Conservation (phyloP, 2,888 invertebrate genomes). For the Yponomeuta malinellus region DNA sequence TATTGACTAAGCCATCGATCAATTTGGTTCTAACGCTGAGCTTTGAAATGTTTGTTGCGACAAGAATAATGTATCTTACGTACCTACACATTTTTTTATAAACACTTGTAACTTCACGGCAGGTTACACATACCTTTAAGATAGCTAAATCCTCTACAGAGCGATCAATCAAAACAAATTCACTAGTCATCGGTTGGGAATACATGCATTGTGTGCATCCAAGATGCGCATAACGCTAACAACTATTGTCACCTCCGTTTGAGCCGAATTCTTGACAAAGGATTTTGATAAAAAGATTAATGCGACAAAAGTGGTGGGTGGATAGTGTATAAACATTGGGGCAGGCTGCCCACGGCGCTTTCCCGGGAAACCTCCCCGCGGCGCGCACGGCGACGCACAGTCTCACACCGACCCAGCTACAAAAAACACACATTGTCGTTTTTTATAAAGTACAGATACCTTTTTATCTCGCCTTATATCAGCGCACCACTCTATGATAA, state of each 20-base stretch:
- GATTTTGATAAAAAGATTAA: slow-evolving; percentile 51
- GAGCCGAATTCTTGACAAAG: slow-evolving; percentile 64
- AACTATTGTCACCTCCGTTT: slow-evolving; percentile 71
- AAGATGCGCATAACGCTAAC: slow-evolving; percentile 61
- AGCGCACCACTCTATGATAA: slow-evolving; percentile 59
- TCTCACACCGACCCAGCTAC: slow-evolving; percentile 59
- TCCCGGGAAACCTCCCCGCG: slow-evolving; percentile 72
- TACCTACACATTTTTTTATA: slow-evolving; percentile 10
- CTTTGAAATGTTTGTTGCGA: neutral
- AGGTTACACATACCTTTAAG: slow-evolving; percentile 49
- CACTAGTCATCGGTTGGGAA: slow-evolving; percentile 73
- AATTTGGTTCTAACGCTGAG: neutral
- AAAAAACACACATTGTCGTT: slow-evolving; percentile 61
- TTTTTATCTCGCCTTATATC: slow-evolving; percentile 65
- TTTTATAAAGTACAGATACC: slow-evolving; percentile 25
- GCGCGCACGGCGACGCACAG: slow-evolving; percentile 63
- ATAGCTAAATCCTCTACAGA: slow-evolving; percentile 34
- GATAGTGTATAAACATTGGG: slow-evolving; percentile 68
- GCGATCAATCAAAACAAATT: slow-evolving; percentile 72
- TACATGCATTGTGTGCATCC: slow-evolving; percentile 63
- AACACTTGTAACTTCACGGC: slow-evolving; percentile 30
- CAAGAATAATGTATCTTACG: neutral
- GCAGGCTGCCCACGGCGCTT: slow-evolving; percentile 47
- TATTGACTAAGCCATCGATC: neutral
- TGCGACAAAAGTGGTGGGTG: slow-evolving; percentile 63